Evolutionary conservation across 2,113 vertebrate genomes (phyloP).

Genomic region (Maccullochella peelii): DNA sequence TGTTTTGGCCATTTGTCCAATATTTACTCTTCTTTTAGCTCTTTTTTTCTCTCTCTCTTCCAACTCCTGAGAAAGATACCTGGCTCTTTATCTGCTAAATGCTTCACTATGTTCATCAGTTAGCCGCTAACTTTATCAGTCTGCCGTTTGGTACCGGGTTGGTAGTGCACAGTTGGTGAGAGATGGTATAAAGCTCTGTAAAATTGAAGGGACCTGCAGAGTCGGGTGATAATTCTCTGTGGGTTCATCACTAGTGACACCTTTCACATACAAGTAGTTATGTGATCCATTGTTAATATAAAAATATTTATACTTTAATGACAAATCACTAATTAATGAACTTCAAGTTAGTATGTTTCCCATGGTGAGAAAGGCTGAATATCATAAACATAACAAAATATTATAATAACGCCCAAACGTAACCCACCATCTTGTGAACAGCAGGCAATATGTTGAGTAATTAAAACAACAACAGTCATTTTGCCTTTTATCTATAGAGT

Average conservation of each 20-base stretch:
- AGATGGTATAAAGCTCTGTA: background rate
- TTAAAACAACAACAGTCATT: constrained; percentile 19
- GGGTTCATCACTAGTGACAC: no score
- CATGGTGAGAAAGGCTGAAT: background rate
- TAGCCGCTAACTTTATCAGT: no score
- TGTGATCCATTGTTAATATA: background rate
- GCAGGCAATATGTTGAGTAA: constrained; percentile 18
- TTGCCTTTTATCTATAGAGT: constrained; percentile 17
- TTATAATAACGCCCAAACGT: background rate
- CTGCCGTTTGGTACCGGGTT: no score
- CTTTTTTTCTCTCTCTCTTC: background rate
- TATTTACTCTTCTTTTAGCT: no score
- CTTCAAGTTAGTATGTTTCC: background rate
- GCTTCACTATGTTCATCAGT: no score
- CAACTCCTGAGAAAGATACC: background rate
- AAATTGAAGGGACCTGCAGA: background rate
- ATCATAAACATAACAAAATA: constrained; percentile 4
- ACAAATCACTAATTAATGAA: background rate
- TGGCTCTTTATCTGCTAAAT: no score
- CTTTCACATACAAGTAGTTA: background rate
- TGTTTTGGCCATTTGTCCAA: no score
- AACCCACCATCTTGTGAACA: background rate
- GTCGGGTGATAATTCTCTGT: no score
- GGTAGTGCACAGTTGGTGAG: no score
- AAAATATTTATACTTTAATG: background rate